A percentile compares a stretch with the other conserved stretches of the same genome.
These are phyloP conservation scores for Mercenaria mercenaria DNA, from an alignment of 1,140 invertebrate species.

Conservation along the genomic window DNA sequence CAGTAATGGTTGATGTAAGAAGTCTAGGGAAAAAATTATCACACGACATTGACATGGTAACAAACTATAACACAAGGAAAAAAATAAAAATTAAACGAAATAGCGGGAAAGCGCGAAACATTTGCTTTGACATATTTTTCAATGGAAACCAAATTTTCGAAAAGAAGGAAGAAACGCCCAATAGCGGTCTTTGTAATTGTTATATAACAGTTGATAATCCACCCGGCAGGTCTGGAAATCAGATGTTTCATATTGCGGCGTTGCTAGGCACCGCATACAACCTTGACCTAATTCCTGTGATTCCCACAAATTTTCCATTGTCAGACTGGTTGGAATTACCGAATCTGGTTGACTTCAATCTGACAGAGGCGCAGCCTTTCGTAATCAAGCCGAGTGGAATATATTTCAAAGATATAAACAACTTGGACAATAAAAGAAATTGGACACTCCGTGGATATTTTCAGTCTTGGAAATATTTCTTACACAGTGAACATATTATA, in stretches of 20 bases:
- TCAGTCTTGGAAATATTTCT: constrained; percentile 45
- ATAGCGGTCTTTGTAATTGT: background rate
- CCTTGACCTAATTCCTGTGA: constrained; percentile 2
- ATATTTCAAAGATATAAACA: background rate
- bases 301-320: background rate
- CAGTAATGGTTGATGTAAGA: constrained; percentile 13
- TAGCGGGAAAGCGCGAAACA: background rate
- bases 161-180: background rate
- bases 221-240: constrained; percentile 62
- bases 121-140: background rate
- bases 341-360: background rate
- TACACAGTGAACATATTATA: background rate
- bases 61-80: background rate
- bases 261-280: constrained; percentile 41
- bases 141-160: background rate
- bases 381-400: background rate
- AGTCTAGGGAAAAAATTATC: background rate
- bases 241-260: constrained; percentile 62
- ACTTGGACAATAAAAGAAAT: background rate
- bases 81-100: background rate
- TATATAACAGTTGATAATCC: background rate
- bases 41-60: background rate
- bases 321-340: constrained; percentile 11
- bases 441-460: constrained; percentile 37
- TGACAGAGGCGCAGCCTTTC: background rate